Percentiles rank a stretch among this genome's conserved stretches.
Conservation (phyloP, 1,140 invertebrate genomes). For the Oscheius sp. region DNA sequence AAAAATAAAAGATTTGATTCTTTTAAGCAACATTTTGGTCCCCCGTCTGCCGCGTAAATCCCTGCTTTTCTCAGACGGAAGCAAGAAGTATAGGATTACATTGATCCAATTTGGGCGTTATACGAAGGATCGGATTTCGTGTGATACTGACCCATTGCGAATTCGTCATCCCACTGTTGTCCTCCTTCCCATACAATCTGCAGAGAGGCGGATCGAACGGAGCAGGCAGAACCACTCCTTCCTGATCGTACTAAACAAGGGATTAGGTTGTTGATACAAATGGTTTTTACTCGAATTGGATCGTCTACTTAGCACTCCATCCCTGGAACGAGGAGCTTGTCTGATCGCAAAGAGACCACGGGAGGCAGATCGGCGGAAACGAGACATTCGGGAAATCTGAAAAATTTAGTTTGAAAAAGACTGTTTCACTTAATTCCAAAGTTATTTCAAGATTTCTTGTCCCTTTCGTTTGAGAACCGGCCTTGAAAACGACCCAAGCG, state of each 20-base stretch:
- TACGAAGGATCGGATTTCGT: not conserved
- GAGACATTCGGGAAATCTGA: not conserved
- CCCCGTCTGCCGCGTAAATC: no score
- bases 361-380: not conserved
- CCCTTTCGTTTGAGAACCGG: no score
- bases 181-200: constrained; percentile 27
- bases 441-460: no score
- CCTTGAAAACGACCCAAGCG: no score
- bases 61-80: no score
- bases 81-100: no score
- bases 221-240: constrained; percentile 4
- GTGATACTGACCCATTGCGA: not conserved
- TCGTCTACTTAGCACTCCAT: constrained; percentile 2
- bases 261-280: not conserved
- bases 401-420: no score
- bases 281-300: not conserved
- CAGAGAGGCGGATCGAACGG: constrained; percentile 22
- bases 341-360: constrained; percentile 2
- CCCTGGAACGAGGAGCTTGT: not conserved
- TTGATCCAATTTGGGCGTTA: not conserved
- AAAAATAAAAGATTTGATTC: no score
- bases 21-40: no score
- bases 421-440: no score
- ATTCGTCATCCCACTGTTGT: constrained; percentile 20
- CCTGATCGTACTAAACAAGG: not conserved